phyloP scores from a whole-genome alignment of 2,113 vertebrate species.

The Fregetta grallaria region DNA sequence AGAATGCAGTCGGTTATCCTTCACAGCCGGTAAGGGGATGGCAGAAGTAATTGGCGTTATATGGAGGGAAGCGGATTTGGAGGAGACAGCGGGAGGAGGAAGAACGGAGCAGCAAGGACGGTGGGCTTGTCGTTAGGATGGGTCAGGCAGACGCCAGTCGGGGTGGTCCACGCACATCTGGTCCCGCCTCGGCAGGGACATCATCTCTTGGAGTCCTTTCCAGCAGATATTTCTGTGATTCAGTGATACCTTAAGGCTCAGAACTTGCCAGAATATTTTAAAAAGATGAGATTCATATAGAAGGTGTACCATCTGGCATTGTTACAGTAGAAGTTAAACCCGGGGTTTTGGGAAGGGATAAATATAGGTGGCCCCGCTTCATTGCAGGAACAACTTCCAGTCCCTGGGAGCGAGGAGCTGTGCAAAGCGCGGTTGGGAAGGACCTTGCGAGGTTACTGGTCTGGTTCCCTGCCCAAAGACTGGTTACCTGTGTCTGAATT shows the following conservation, averaged over 20 bases:
- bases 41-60: neutral
- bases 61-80: neutral
- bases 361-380: neutral
- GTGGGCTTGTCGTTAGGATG: fast-evolving
- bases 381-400: neutral
- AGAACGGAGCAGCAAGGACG: neutral
- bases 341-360: neutral
- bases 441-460: neutral
- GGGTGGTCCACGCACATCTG: neutral
- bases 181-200: neutral
- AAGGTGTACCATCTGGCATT: neutral
- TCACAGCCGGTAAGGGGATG: fast-evolving
- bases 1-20: fast-evolving
- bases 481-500: neutral
- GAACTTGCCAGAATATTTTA: neutral
- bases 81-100: neutral
- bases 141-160: neutral
- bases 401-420: neutral
- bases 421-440: neutral
- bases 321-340: neutral
- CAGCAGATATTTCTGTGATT: neutral
- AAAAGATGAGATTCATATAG: neutral
- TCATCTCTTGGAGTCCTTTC: neutral
- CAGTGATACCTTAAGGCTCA: neutral
- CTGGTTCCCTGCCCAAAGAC: neutral